Evolutionary conservation across 2,797 vertebrate species (phyloP).

Genomic region (Muscicapa comitata): DNA sequence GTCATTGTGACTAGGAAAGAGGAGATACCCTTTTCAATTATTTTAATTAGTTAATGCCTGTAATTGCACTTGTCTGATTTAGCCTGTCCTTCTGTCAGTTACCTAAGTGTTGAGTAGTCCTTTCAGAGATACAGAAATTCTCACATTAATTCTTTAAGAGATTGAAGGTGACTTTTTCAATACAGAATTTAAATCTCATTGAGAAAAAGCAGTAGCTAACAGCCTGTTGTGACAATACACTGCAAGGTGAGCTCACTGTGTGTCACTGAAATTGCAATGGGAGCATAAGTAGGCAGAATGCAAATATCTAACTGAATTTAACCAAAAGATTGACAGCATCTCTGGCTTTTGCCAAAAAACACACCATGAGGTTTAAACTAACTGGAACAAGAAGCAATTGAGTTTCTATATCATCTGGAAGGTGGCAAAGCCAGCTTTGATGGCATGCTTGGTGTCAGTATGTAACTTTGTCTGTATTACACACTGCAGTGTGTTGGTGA

Average conservation of each 20-base stretch:
- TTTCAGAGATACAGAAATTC: not conserved
- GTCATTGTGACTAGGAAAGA: not conserved
- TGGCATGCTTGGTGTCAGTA: not conserved
- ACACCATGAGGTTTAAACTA: not conserved
- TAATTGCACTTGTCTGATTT: not conserved
- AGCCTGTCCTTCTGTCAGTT: not conserved
- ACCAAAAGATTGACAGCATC: conserved; percentile 28
- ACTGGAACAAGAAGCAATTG: not conserved
- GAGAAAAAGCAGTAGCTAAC: not conserved
- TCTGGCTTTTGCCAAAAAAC: not conserved
- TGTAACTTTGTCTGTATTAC: not conserved
- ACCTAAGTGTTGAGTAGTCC: not conserved
- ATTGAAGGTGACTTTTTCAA: not conserved
- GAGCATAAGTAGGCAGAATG: conserved; percentile 11
- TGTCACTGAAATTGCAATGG: not conserved
- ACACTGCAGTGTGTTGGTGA: not conserved
- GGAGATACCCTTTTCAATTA: not conserved
- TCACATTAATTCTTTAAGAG: not conserved
- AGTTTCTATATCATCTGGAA: not conserved
- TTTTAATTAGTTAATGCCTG: not conserved
- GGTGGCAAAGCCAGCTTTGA: not conserved
- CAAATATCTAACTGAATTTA: conserved; percentile 23
- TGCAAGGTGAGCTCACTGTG: not conserved
- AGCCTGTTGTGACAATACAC: not conserved
- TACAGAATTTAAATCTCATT: not conserved